Evolutionary conservation across 2,113 vertebrate genomes (phyloP).

Genomic region (Euleptes europaea): DNA sequence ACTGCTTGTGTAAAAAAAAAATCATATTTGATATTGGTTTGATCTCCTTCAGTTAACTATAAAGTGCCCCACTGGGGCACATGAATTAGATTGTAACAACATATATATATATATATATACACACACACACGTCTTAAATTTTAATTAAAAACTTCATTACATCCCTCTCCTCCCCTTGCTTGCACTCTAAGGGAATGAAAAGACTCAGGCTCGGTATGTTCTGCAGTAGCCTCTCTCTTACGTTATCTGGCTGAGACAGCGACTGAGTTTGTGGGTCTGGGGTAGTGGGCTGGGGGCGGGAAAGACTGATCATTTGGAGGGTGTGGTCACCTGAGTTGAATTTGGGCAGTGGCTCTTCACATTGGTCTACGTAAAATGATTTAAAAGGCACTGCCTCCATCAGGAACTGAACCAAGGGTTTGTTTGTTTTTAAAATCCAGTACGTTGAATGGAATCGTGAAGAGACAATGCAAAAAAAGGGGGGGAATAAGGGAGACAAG

Average conservation of each 20-base stretch:
- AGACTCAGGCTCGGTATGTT: constrained; percentile 47
- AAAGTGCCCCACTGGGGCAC: constrained; percentile 78
- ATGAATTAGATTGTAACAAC: constrained; percentile 74
- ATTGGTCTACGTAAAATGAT: constrained; percentile 51
- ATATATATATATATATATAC: constrained; percentile 64
- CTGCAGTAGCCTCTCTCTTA: constrained; percentile 41
- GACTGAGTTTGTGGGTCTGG: constrained; percentile 30
- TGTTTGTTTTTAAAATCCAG: background rate
- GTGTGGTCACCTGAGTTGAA: constrained; percentile 56
- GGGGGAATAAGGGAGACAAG: constrained; percentile 13
- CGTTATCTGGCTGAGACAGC: constrained; percentile 34
- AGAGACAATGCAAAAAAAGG: constrained; percentile 54
- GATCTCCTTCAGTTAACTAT: constrained; percentile 70
- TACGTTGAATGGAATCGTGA: constrained; percentile 16
- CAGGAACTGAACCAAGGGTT: background rate
- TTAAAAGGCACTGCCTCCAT: constrained; percentile 30
- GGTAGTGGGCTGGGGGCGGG: constrained; percentile 29
- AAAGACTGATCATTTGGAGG: constrained; percentile 22
- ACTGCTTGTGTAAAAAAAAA: constrained; percentile 58
- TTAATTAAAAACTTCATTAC: constrained; percentile 76
- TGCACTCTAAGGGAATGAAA: constrained; percentile 59
- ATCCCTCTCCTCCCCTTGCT: constrained; percentile 54
- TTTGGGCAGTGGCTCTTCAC: constrained; percentile 41
- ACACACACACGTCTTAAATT: constrained; percentile 43
- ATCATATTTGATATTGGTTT: constrained; percentile 56